A percentile compares a stretch with the other conserved stretches of the same genome.
These are phyloP conservation scores for Pangasianodon gigas DNA, from an alignment of 2,113 vertebrate species.

Conservation along the genomic window DNA sequence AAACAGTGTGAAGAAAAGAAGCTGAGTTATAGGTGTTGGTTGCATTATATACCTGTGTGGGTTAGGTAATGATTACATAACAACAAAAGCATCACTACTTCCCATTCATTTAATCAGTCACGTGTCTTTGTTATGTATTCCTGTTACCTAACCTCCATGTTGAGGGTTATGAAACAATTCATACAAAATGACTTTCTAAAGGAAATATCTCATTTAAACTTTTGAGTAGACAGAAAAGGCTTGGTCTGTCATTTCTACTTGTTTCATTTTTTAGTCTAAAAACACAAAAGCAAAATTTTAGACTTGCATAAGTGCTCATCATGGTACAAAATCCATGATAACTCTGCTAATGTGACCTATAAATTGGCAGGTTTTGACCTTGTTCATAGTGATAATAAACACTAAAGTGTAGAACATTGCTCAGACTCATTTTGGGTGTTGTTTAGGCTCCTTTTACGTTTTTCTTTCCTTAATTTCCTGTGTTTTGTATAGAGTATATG, in stretches of 20 bases:
- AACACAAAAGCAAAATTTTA: background rate
- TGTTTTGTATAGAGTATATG: background rate
- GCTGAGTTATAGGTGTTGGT: background rate
- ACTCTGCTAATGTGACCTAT: background rate
- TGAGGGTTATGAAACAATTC: background rate
- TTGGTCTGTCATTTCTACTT: background rate
- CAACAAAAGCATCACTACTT: background rate
- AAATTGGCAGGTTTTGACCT: background rate
- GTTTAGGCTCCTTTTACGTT: background rate
- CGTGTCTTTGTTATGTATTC: constrained; percentile 2
- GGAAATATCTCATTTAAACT: background rate
- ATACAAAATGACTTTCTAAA: background rate
- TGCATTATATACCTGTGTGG: constrained; percentile 19
- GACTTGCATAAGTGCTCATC: background rate
- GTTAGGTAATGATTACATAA: constrained; percentile 38
- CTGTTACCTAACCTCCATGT: background rate
- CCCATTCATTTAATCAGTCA: background rate
- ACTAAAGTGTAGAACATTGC: background rate
- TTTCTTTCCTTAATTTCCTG: background rate
- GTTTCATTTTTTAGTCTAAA: background rate
- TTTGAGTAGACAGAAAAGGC: background rate
- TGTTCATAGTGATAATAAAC: background rate
- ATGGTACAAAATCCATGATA: background rate
- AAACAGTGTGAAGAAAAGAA: constrained; percentile 6
- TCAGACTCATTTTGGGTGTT: background rate